Percentiles rank a stretch among this genome's conserved stretches.
These are phyloP conservation scores for Nymphalis io DNA, from an alignment of 1,140 invertebrate genomes.

Conservation along the genomic window DNA sequence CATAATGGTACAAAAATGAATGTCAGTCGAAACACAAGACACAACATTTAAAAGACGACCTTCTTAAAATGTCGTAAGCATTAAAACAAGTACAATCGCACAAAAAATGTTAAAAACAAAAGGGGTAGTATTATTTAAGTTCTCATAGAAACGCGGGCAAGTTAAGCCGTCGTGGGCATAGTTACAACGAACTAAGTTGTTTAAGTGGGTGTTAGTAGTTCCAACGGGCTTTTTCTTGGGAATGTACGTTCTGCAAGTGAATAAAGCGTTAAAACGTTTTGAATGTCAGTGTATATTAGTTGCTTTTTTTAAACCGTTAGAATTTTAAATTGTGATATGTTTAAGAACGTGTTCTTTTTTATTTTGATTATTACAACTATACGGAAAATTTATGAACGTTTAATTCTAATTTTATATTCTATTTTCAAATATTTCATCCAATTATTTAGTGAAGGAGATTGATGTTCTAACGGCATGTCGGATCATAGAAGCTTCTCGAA, in stretches of 20 bases:
- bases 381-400: no score
- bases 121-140: constrained; percentile 10
- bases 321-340: neutral
- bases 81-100: constrained; percentile 7
- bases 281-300: neutral
- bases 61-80: neutral
- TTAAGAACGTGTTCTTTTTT: no score
- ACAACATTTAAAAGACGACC: neutral
- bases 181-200: constrained; percentile 10
- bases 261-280: constrained; percentile 14
- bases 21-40: no score
- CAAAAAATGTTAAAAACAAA: constrained; percentile 6
- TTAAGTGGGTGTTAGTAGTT: constrained; percentile 11
- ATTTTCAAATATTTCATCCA: neutral
- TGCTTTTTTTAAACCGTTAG: neutral
- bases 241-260: neutral
- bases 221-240: constrained; percentile 4
- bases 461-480: no score
- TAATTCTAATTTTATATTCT: neutral
- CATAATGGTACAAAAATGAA: no score
- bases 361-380: no score
- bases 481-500: no score
- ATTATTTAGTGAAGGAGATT: no score
- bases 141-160: constrained; percentile 1
- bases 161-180: constrained; percentile 5